phyloP scores from a whole-genome alignment of 2,113 vertebrate genomes.

The Phaethon lepturus region DNA sequence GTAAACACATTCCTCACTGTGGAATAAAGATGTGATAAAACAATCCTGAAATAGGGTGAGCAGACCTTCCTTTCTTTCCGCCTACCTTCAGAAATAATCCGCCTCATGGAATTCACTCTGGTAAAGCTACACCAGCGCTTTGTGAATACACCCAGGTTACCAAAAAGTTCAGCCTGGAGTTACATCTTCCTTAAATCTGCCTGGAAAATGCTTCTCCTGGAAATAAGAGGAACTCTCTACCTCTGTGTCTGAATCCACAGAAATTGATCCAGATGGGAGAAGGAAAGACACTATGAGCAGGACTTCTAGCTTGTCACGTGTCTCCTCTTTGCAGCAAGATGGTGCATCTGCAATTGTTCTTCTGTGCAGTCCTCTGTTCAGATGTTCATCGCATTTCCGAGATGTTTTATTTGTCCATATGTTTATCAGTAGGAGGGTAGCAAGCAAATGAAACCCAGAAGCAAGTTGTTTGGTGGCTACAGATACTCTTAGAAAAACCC shows the following conservation, averaged over 20 bases:
- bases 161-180: not conserved
- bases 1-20: not conserved
- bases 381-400: rapidly evolving
- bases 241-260: not conserved
- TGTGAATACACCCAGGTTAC: not conserved
- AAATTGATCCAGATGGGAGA: not conserved
- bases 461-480: not conserved
- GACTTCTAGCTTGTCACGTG: not conserved
- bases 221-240: not conserved
- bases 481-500: not conserved
- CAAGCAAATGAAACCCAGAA: not conserved
- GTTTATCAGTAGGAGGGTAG: not conserved
- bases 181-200: not conserved
- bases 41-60: not conserved
- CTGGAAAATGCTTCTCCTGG: not conserved
- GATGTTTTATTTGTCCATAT: not conserved
- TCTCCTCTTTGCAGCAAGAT: not conserved
- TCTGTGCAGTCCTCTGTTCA: not conserved
- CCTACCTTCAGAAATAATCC: not conserved
- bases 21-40: not conserved
- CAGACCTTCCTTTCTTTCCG: not conserved
- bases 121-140: not conserved
- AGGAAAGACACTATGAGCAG: not conserved
- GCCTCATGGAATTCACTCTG: not conserved
- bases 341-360: not conserved